A percentile compares a stretch with the other conserved stretches of the same genome.
Conservation (phyloP, 2,797 vertebrate genomes). For the Oreochromis mossambicus region DNA sequence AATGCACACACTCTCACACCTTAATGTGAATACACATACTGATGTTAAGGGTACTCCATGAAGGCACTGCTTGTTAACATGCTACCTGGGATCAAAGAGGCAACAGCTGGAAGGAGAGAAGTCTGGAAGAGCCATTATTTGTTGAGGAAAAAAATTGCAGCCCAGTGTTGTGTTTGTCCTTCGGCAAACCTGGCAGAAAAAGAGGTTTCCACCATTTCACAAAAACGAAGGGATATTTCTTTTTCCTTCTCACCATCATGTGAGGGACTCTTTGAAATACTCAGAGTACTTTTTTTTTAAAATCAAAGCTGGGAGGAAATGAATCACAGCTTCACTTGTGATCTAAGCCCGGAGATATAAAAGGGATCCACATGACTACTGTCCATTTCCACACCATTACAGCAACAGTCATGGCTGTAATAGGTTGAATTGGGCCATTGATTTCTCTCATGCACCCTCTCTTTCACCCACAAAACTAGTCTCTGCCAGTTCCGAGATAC, state of each 20-base stretch:
- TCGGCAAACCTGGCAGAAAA: slow-evolving; percentile 45
- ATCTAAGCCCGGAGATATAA: slow-evolving; percentile 60
- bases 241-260: slow-evolving; percentile 48
- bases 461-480: slow-evolving; percentile 49
- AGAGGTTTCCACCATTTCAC: slow-evolving; percentile 26
- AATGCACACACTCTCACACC: slow-evolving; percentile 28
- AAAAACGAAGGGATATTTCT: slow-evolving; percentile 36
- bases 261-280: slow-evolving; percentile 65
- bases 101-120: slow-evolving; percentile 34
- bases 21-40: slow-evolving; percentile 42
- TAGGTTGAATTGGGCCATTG: slow-evolving; percentile 67
- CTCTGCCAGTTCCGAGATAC: slow-evolving; percentile 55
- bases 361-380: slow-evolving; percentile 67
- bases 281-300: not conserved
- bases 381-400: slow-evolving; percentile 71
- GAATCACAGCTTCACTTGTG: slow-evolving; percentile 62
- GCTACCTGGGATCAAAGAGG: slow-evolving; percentile 73
- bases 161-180: slow-evolving; percentile 63
- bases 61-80: slow-evolving; percentile 70
- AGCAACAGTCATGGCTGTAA: slow-evolving; percentile 70
- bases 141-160: slow-evolving; percentile 60
- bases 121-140: slow-evolving; percentile 59
- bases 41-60: slow-evolving; percentile 56
- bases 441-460: slow-evolving; percentile 54
- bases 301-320: slow-evolving; percentile 68